Conservation (phyloP, 2,113 vertebrate genomes). For the Cynoglossus semilaevis region DNA sequence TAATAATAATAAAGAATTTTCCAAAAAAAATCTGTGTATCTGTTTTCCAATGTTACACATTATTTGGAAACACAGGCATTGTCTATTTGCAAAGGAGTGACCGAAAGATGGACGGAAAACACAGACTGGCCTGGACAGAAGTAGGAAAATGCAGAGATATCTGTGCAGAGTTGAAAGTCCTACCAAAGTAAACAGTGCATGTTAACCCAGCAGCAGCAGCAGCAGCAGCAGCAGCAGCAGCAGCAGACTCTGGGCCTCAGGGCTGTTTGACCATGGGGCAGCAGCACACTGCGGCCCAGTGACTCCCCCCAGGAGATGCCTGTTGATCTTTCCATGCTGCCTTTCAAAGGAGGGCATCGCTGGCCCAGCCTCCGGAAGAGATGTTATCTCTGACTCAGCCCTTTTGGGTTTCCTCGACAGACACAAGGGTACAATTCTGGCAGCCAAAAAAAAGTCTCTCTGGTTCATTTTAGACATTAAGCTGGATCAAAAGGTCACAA, state of each 20-base stretch:
- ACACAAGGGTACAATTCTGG: conserved; percentile 52
- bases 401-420: conserved; percentile 76
- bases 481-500: too few relatives aligned
- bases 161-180: conserved; percentile 68
- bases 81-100: neutral
- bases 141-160: conserved; percentile 14
- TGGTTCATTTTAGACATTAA: too few relatives aligned
- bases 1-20: too few relatives aligned
- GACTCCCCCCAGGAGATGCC: conserved; percentile 63
- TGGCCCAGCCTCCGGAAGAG: conserved; percentile 71
- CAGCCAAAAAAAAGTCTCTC: conserved; percentile 12
- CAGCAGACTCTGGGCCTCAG: conserved; percentile 45
- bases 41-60: too few relatives aligned
- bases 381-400: conserved; percentile 77
- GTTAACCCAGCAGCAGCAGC: conserved; percentile 23
- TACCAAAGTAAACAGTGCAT: conserved; percentile 67
- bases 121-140: neutral
- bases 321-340: conserved; percentile 64
- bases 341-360: conserved; percentile 56
- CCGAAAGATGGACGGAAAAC: conserved; percentile 1
- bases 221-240: conserved; percentile 28
- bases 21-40: too few relatives aligned
- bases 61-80: neutral
- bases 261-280: conserved; percentile 60
- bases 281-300: conserved; percentile 36